Base-by-base conservation (phyloP, 2,797 vertebrate species). In the Catamblyrhynchus diadema region DNA sequence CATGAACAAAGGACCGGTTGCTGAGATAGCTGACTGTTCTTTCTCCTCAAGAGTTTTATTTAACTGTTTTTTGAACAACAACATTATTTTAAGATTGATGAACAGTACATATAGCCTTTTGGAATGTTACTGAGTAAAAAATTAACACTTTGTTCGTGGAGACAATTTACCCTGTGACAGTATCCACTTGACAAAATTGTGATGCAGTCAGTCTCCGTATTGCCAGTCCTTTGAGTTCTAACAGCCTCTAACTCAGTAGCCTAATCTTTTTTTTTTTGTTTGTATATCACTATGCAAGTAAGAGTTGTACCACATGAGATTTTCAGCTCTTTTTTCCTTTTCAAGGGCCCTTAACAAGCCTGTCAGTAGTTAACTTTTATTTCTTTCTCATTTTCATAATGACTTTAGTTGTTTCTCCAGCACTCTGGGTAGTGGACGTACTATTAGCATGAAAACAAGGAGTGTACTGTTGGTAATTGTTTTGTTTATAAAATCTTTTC, bases 401-500 rank as follows among this genome's bases (percentile, higher is more conserved):
- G 16, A 88, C 67, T 92, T 93, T 24, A 33, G 37, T 84, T 88
- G 77, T 75, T 60, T 88, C 73, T 51, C 60, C 47, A 65, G 75
- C 62, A 33, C 81, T 87, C 28, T 47, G 57, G 27, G n/a, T 80
- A 70, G 56, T 92, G 70, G 80, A 66, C 4, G 2, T 90, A 39
- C 70, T 84, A 92, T 96, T 95, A 93, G 45, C 32, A 28, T 88
- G 69, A 90, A 91, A 93, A 90, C 48, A 78, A 78, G 82, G 45
- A 93, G 35, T 72, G 47, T 83, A 86, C 56, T 83, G 41, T 57
- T 60, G 62, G 56, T 90, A 95, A 95, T 88, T 90, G 70, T 86
- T 94, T 92, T 94, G 88, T 95, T 90, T 90, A 77, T 84, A 70
- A 73, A 88, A 90, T 79, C 60, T 93, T 94, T 94, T 70, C 64